Evolutionary conservation across 2,888 invertebrate genomes (phyloP), one percentile per base, ranked within the genome.

Genomic region (Ferdinandea cuprea): DNA sequence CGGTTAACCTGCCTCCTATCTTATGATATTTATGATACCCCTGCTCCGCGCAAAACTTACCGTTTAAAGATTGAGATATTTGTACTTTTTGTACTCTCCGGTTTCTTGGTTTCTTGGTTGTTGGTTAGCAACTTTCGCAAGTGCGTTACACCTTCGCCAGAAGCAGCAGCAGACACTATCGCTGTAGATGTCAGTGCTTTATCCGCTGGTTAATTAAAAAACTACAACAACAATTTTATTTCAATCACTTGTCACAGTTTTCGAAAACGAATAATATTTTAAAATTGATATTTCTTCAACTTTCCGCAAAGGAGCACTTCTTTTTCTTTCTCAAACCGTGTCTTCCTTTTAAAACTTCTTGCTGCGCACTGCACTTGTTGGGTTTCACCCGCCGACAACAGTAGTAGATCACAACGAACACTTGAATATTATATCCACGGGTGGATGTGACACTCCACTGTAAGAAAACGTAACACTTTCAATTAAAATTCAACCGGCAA

Each of bases 401-500:
- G 25, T 25, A 74, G 42, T 66, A 77, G 77, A 81, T 77, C 71
- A 54, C 71, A 71, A 69, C 44, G 30, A 65, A 48, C 76, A 76
- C 80, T 80, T 56, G 30, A 48, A 66, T 28, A 21, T 46, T 32
- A 63, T 21, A 76, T 42, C 48, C 37, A 40, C 48, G 40, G 40
- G 19, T 63, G 52, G 56, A 50, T 25, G 5, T 25, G 25, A 17
- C 35, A 54, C 19, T 1, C 37, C 32, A 17, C 6, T 54, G 52
- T 37, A 13, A 44, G 44, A 15, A 32, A 71, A 37, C 65, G 58
- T 59, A 61, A 59, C 71, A 72, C 71, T 77, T 48, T 54, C 63
- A 56, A 81, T 81, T 72, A 71, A 77, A 77, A 81, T 81, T 81
- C 81, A 35, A 30, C 77, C 81, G 81, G 81, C 81, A 71, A 32